Evolutionary conservation across 2,888 invertebrate genomes (phyloP).

Genomic region (Alentia gelatinosa): DNA sequence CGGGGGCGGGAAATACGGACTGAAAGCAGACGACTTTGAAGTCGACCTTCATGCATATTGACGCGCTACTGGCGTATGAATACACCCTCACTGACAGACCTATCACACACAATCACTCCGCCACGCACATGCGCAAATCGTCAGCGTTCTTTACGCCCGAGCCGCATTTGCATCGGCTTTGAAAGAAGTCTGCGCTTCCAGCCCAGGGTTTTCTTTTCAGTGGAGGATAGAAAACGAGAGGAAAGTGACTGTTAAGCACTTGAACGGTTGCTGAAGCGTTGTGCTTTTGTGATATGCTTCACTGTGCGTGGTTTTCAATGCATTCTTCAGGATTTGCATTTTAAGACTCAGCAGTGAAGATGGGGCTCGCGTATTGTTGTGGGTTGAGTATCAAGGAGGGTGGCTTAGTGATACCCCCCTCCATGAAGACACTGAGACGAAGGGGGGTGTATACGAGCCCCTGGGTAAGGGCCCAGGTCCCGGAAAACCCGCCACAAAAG

Average conservation of each 20-base stretch:
- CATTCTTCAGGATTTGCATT: not conserved
- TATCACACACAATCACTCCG: not conserved
- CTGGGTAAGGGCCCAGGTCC: not conserved
- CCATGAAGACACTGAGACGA: not conserved
- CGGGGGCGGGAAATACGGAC: not conserved
- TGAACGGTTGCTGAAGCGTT: not conserved
- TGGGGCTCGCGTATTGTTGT: not conserved
- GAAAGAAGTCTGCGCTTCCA: not conserved
- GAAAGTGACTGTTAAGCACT: not conserved
- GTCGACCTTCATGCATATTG: constrained; percentile 7
- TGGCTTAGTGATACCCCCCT: not conserved
- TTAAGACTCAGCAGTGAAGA: no score
- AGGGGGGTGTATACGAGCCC: not conserved
- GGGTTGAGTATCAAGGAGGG: not conserved
- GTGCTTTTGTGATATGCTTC: not conserved
- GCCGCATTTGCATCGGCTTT: not conserved
- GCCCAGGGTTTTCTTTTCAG: not conserved
- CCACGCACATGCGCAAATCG: not conserved
- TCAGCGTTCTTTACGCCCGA: not conserved
- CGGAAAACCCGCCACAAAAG: not conserved
- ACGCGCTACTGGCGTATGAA: not conserved
- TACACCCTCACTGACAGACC: not conserved
- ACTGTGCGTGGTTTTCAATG: not conserved
- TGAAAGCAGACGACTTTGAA: not conserved
- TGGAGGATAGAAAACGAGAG: not conserved